A percentile compares a stretch with the other conserved stretches of the same genome.
phyloP scores from a whole-genome alignment of 2,113 vertebrate species.

The Andinoacara biseriatus region DNA sequence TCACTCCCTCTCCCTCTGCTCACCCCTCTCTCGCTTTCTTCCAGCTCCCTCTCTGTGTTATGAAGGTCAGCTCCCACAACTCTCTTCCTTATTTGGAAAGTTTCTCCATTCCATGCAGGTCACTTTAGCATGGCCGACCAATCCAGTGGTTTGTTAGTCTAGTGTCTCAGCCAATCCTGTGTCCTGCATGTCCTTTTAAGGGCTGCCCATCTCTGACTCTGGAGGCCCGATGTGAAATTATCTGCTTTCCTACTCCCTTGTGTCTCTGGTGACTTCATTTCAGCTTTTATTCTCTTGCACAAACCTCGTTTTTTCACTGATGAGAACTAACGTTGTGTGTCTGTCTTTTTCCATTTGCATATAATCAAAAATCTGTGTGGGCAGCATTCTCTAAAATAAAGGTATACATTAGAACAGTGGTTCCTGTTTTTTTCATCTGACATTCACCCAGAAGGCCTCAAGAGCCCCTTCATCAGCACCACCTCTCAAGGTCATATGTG shows the following conservation, averaged over 20 bases:
- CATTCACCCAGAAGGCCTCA: neutral
- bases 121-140: conserved; percentile 80
- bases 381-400: neutral
- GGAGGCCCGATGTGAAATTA: conserved; percentile 65
- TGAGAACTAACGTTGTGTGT: conserved; percentile 19
- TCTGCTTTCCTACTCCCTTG: conserved; percentile 53
- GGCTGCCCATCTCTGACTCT: conserved; percentile 80
- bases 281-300: conserved; percentile 25
- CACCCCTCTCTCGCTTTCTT: neutral
- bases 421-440: neutral
- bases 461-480: neutral
- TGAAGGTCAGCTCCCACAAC: conserved; percentile 82
- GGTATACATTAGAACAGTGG: neutral
- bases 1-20: conserved; percentile 16
- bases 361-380: conserved; percentile 24
- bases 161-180: conserved; percentile 78
- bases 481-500: neutral
- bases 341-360: conserved; percentile 19
- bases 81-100: conserved; percentile 94
- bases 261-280: conserved; percentile 45
- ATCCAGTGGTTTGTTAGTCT: conserved; percentile 78
- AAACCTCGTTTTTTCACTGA: neutral
- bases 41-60: conserved; percentile 73
- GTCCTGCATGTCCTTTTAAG: conserved; percentile 89
- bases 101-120: conserved; percentile 87